Base-by-base conservation (phyloP, 2,797 vertebrate genomes). In the Alca torda region DNA sequence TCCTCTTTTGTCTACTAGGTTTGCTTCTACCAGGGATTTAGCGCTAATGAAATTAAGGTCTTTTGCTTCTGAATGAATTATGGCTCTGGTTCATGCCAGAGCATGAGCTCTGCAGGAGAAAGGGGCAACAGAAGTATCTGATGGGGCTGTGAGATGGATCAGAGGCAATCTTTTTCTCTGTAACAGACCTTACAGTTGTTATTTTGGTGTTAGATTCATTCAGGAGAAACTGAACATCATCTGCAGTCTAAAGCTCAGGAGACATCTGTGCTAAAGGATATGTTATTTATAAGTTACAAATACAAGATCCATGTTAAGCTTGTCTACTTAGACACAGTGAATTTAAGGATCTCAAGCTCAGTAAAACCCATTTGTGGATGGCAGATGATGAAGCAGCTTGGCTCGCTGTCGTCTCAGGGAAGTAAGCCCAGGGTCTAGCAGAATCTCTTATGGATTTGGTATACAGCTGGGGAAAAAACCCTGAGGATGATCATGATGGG, bases 21-120 rank as follows among this genome's bases (percentile, higher is more conserved):
- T 91, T 86, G 51, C n/a, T 64, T 90, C 84, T 59, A 70, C 3
- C 2, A 54, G 77, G 92, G 90, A 64, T 82, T 95, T 67, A 76
- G 59, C 3, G 0, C 59, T 96, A 95, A 95, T 94, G 85, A 59
- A 95, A 94, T 95, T 88, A 93, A 90, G 33, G 33, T 6, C 61
- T 79, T 95, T 69, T 73, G 20, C 33, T 73, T 56, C 56, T 81
- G 63, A 60, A 63, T 67, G 74, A 70, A 45, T 82, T 73, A 15
- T 3, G 11, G 13, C n/a, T 51, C 45, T 60, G 21, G 41, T 33
- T 93, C 45, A 16, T 61, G 53, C 16, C 30, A 45, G 79, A 72
- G 11, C 39, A 45, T 3, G 5, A 35, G 16, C 9, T 73, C 64
- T 70, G 57, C 41, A 31, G 59, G n/a, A 65, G 54, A 74, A 64